Base-by-base conservation (phyloP, 2,113 vertebrate species). In the Mola mola region DNA sequence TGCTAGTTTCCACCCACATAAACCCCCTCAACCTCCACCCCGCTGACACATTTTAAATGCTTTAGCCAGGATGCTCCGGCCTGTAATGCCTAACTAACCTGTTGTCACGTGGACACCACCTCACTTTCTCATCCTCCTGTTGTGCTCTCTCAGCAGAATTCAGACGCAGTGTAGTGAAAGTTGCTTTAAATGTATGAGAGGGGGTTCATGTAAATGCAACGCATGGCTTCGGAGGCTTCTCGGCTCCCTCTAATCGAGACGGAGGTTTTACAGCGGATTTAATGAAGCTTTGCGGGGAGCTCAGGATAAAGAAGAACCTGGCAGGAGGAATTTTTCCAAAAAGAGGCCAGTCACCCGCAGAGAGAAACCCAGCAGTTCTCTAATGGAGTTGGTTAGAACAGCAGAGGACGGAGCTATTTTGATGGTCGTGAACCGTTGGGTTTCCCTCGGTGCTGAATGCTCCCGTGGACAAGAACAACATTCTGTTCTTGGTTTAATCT, bases 271-370 rank as follows among this genome's bases (percentile, higher is more conserved):
- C n/a, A 74, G 66, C 65, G 28, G 75, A 65, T 44, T 64, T 65
- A 67, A 68, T 34, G 60, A 67, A 31, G 70, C 71, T 81, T 74
- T 56, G 43, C 60, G 43, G 28, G 72, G 62, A 67, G 57, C 57
- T 60, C 16, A 12, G 52, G 66, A 75, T 69, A 61, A 73, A 78
- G 47, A 37, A 42, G 26, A 73, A 69, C 60, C 56, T 26, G 51
- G 53, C 4, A 8, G 50, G 69, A 69, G 66, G 42, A 66, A 70
- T 66, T 59, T 79, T 80, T 75, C 44, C 74, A 22, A 59, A 26
- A 13, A 21, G 60, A 70, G 51, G 57, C 31, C 56, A 59, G 51
- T 62, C 43, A 1, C 25, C 19, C 3, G 5, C 50, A 22, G 38
- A 50, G 64, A 74, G 64, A 57, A 68, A 49, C 59, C 53, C 65